Percentiles rank a stretch among this genome's conserved stretches.
phyloP scores from a whole-genome alignment of 1,140 invertebrate species.

The Saccostrea echinata region DNA sequence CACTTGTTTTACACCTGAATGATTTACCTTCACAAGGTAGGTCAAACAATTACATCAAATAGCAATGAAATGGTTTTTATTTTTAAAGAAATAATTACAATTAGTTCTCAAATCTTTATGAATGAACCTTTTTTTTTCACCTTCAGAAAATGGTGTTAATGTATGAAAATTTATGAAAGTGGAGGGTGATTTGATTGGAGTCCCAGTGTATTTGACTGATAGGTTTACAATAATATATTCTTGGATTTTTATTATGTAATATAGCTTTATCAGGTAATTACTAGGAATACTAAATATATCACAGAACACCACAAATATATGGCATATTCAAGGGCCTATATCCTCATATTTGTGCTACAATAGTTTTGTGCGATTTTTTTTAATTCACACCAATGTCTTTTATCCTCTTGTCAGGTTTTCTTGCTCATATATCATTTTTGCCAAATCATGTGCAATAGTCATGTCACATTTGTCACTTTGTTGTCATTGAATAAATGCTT shows the following conservation, averaged over 20 bases:
- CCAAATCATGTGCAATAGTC: constrained; percentile 7
- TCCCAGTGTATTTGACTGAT: background rate
- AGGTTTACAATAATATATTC: background rate
- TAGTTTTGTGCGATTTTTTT: background rate
- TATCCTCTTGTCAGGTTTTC: background rate
- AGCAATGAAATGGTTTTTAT: background rate
- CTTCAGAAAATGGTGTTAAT: constrained; percentile 5
- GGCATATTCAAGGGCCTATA: background rate
- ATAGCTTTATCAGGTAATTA: background rate
- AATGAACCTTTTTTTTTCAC: background rate
- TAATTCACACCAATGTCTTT: background rate
- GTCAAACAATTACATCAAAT: background rate
- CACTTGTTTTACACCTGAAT: background rate
- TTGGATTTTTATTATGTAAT: background rate
- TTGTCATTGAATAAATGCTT: constrained; percentile 24
- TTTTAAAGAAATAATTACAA: background rate
- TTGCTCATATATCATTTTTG: background rate
- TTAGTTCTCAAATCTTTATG: background rate
- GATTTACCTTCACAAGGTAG: background rate
- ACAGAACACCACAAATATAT: background rate
- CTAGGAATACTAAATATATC: background rate
- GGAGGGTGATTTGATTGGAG: background rate
- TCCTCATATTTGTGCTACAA: background rate
- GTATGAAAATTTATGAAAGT: constrained; percentile 6
- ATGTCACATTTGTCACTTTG: constrained; percentile 1